Conservation (phyloP, 2,113 vertebrate species). For the Alethe castanea region DNA sequence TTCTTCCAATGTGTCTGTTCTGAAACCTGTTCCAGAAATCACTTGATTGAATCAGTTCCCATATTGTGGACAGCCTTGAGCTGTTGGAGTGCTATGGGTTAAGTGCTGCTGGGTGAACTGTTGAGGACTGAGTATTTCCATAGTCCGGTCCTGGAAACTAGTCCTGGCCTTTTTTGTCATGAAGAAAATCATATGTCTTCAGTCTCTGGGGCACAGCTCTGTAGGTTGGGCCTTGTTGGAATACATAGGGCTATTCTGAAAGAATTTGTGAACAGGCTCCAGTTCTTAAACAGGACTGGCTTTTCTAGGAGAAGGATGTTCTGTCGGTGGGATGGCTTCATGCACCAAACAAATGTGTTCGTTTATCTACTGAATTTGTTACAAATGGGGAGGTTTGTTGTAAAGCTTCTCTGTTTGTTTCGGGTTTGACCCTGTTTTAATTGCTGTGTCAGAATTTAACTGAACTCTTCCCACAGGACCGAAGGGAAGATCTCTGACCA, state of each 20-base stretch:
- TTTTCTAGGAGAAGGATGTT: neutral
- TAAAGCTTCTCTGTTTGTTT: neutral
- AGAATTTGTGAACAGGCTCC: too few species aligned
- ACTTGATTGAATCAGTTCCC: rapidly evolving
- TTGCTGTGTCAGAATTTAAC: neutral
- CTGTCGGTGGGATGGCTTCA: rapidly evolving
- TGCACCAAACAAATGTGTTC: neutral
- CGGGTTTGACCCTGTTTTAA: rapidly evolving
- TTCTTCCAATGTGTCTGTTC: rapidly evolving
- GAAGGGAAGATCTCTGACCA: constrained; percentile 93
- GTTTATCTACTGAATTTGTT: neutral
- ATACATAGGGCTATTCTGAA: rapidly evolving
- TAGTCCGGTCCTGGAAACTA: neutral
- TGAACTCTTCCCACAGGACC: constrained; percentile 67
- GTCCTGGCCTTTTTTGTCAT: neutral
- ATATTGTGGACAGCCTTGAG: neutral
- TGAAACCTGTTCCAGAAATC: neutral
- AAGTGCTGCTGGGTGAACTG: neutral
- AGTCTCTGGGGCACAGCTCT: neutral
- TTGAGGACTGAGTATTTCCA: neutral
- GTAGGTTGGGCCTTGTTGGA: neutral
- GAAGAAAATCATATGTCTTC: rapidly evolving
- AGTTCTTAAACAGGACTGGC: neutral
- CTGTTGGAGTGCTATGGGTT: neutral
- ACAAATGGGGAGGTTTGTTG: neutral